Evolutionary conservation across 2,888 invertebrate species (phyloP).

Genomic region (Eubasilissa splendida): DNA sequence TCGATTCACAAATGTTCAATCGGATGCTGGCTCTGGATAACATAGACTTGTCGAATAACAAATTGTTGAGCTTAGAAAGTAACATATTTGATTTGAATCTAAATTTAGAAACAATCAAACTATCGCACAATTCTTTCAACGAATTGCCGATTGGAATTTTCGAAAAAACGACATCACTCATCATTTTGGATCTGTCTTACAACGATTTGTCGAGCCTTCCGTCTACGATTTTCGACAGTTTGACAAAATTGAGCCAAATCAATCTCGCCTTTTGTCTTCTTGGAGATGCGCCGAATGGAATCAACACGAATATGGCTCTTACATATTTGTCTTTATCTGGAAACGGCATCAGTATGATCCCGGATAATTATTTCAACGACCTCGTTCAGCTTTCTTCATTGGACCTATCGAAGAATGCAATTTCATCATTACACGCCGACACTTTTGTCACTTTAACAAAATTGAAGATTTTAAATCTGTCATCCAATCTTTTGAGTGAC

Average conservation of each 20-base stretch:
- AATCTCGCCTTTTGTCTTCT: constrained; percentile 40
- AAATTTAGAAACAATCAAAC: constrained; percentile 20
- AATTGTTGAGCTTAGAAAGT: constrained; percentile 20
- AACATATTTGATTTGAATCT: constrained; percentile 40
- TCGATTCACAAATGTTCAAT: constrained; percentile 42
- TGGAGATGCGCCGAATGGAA: constrained; percentile 38
- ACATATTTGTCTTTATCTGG: constrained; percentile 37
- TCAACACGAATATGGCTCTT: constrained; percentile 36
- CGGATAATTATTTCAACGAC: constrained; percentile 45
- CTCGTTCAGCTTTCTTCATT: constrained; percentile 32
- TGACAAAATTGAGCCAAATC: constrained; percentile 23
- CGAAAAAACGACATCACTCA: constrained; percentile 33
- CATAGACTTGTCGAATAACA: constrained; percentile 48
- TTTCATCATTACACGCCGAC: constrained; percentile 32
- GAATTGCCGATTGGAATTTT: constrained; percentile 48
- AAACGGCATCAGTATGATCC: constrained; percentile 43
- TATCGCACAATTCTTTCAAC: constrained; percentile 39
- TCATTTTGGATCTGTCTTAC: constrained; percentile 40
- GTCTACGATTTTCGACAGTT: constrained; percentile 43
- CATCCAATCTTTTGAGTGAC: constrained; percentile 42
- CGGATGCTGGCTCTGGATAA: constrained; percentile 36
- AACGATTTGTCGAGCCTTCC: constrained; percentile 42
- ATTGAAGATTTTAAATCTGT: constrained; percentile 47
- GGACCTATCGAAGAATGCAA: constrained; percentile 48
- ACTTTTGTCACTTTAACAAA: constrained; percentile 29